Percentiles rank a stretch among this genome's conserved stretches.
phyloP scores from a whole-genome alignment of 2,888 invertebrate species.

The Oegoconia quadripuncta region DNA sequence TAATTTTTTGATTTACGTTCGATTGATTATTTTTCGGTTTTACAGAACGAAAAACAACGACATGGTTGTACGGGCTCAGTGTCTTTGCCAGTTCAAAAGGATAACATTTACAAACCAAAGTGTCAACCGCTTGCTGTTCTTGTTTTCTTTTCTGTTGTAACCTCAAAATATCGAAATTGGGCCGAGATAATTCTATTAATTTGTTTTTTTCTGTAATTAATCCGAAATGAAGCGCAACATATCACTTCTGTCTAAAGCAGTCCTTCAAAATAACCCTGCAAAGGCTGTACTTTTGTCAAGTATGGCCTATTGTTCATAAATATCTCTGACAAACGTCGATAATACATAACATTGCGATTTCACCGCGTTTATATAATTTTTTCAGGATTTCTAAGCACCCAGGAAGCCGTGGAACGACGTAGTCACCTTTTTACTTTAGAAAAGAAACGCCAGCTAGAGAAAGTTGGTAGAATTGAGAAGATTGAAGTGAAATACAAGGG shows the following conservation, averaged over 20 bases:
- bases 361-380: constrained; percentile 14
- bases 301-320: constrained; percentile 26
- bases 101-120: too few relatives aligned
- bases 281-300: constrained; percentile 33
- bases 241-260: constrained; percentile 36
- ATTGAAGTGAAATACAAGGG: constrained; percentile 91
- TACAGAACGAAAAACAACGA: too few relatives aligned
- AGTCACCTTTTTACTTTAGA: constrained; percentile 88
- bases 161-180: neutral
- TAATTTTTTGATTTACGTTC: too few relatives aligned
- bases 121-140: too few relatives aligned
- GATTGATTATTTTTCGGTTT: too few relatives aligned
- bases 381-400: constrained; percentile 68
- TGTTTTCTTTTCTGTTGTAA: too few relatives aligned
- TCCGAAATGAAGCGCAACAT: constrained; percentile 53
- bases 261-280: constrained; percentile 33
- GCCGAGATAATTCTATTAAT: neutral
- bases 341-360: neutral
- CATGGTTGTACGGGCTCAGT: too few relatives aligned
- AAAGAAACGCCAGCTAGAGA: constrained; percentile 83
- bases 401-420: constrained; percentile 76
- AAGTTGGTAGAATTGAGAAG: constrained; percentile 93
- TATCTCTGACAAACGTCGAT: too few relatives aligned
- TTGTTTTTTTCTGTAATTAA: neutral
- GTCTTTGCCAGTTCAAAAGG: too few relatives aligned